Percentiles rank a stretch among this genome's conserved stretches.
Evolutionary conservation across 2,888 invertebrate genomes (phyloP).

Genomic region (Netelia inedita): DNA sequence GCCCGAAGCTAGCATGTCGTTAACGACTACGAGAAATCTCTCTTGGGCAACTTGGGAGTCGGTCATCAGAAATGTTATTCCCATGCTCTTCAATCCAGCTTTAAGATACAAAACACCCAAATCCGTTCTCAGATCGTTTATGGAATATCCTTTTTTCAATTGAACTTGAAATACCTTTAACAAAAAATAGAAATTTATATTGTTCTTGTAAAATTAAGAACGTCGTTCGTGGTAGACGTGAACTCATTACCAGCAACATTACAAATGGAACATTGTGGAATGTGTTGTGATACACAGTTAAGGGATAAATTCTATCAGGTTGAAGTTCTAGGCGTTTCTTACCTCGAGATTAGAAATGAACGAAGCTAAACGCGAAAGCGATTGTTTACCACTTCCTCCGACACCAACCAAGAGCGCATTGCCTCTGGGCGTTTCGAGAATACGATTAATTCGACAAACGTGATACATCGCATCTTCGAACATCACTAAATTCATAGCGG

Average conservation of each 20-base stretch:
- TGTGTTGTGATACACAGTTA: no score
- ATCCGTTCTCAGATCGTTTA: slow-evolving; percentile 92
- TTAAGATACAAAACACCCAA: slow-evolving; percentile 93
- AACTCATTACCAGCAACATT: no score
- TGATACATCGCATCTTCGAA: slow-evolving; percentile 98
- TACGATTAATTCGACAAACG: slow-evolving; percentile 96
- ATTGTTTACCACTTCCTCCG: slow-evolving; percentile 98
- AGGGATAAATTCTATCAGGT: no score
- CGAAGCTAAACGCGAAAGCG: slow-evolving; percentile 94
- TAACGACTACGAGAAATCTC: slow-evolving; percentile 95
- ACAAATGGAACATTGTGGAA: no score
- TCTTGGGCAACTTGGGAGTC: slow-evolving; percentile 97
- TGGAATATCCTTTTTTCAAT: slow-evolving; percentile 94
- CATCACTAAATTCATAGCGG: slow-evolving; percentile 96
- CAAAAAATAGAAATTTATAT: background rate
- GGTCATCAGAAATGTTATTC: slow-evolving; percentile 96
- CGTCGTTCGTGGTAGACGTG: no score
- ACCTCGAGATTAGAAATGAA: slow-evolving; percentile 95
- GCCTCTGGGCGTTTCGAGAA: slow-evolving; percentile 96
- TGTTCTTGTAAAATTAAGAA: no score
- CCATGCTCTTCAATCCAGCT: slow-evolving; percentile 94
- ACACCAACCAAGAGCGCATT: slow-evolving; percentile 97
- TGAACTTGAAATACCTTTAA: slow-evolving; percentile 94
- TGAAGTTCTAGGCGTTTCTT: slow-evolving; percentile 29
- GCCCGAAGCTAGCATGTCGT: slow-evolving; percentile 97